These are phyloP conservation scores for Drosophila mayaguana DNA, from an alignment of 2,888 invertebrate species.

Conservation along the genomic window DNA sequence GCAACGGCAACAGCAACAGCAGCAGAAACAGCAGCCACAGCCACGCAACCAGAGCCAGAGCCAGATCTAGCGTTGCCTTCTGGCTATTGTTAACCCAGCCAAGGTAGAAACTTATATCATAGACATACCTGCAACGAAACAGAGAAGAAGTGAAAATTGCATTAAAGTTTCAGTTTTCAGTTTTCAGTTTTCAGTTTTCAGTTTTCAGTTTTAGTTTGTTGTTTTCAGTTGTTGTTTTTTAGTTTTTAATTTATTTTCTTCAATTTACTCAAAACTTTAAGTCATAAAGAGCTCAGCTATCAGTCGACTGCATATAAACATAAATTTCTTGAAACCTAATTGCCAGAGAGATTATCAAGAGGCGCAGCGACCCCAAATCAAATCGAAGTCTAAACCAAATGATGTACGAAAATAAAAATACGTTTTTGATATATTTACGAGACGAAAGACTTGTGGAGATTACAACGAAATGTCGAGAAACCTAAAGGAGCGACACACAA, in stretches of 20 bases:
- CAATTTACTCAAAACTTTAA: conserved; percentile 18
- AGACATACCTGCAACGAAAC: conserved; percentile 68
- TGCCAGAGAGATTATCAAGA: conserved; percentile 63
- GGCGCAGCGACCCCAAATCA: conserved; percentile 51
- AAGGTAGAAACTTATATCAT: conserved; percentile 25
- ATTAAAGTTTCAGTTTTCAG: conserved; percentile 63
- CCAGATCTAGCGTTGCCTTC: conserved; percentile 50
- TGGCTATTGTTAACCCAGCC: conserved; percentile 35
- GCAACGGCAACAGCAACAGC: conserved; percentile 21
- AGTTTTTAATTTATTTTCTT: conserved; percentile 19
- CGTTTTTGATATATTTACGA: conserved; percentile 73
- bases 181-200: conserved; percentile 21
- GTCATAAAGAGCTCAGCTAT: conserved; percentile 31
- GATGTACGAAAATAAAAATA: conserved; percentile 56
- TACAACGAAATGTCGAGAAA: conserved; percentile 31
- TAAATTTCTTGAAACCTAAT: conserved; percentile 65
- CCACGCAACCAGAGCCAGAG: conserved; percentile 5
- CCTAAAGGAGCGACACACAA: conserved; percentile 13
- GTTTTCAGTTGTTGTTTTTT: neutral
- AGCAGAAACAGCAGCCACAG: conserved; percentile 29
- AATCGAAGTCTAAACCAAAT: conserved; percentile 34
- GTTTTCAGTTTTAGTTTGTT: neutral
- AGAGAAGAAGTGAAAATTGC: conserved; percentile 59
- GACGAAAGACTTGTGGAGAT: conserved; percentile 41
- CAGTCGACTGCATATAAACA: conserved; percentile 39